These are phyloP conservation scores for Grantiella picta DNA, from an alignment of 2,113 vertebrate species.

Conservation along the genomic window DNA sequence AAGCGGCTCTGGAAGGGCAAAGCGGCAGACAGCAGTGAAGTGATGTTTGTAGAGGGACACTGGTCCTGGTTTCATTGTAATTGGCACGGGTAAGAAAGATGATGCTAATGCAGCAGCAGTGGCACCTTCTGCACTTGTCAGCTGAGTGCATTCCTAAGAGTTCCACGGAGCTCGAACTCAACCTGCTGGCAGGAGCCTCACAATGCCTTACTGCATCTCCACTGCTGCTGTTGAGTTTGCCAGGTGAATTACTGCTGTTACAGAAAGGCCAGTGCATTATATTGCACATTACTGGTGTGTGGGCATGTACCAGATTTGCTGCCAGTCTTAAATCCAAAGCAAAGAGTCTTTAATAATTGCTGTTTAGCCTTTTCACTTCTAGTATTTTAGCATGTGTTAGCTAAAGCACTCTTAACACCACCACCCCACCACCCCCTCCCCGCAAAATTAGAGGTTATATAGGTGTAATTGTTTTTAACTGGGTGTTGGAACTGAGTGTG, in stretches of 20 bases:
- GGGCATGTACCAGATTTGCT: neutral
- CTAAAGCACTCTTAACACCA: neutral
- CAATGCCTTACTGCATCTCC: neutral
- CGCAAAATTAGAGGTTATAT: neutral
- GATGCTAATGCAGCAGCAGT: neutral
- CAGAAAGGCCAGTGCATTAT: neutral
- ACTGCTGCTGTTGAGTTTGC: neutral
- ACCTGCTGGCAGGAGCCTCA: neutral
- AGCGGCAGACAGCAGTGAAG: neutral
- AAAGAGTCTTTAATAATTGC: neutral
- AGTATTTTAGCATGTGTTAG: neutral
- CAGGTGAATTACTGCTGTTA: neutral
- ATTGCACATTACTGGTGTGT: accelerated
- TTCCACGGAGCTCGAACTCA: neutral
- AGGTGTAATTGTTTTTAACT: neutral
- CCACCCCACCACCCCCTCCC: too few species aligned
- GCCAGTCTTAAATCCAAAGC: neutral
- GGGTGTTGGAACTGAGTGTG: neutral
- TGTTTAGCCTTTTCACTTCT: neutral
- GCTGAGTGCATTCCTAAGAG: neutral
- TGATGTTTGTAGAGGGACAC: neutral
- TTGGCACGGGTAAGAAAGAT: accelerated
- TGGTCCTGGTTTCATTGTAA: accelerated
- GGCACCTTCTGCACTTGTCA: neutral
- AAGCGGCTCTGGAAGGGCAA: neutral